A percentile compares a stretch with the other conserved stretches of the same genome.
These are phyloP conservation scores for Chelonia mydas DNA, from an alignment of 2,797 vertebrate genomes.

Conservation along the genomic window DNA sequence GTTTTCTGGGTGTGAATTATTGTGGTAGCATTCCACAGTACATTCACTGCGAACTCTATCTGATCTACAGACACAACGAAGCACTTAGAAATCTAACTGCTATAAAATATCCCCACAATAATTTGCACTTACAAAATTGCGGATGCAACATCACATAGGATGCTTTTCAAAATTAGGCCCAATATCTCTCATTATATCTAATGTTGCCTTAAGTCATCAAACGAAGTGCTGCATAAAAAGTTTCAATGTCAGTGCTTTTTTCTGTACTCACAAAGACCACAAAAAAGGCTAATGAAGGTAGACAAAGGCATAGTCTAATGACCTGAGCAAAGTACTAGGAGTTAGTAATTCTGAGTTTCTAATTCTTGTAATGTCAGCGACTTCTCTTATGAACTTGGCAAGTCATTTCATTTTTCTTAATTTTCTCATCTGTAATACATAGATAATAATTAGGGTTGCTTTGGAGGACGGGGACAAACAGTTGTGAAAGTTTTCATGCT, in stretches of 20 bases:
- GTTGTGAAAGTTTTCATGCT: background rate
- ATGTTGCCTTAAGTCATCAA: background rate
- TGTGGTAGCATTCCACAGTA: background rate
- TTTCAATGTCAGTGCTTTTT: background rate
- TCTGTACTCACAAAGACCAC: background rate
- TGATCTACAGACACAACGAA: background rate
- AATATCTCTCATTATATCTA: background rate
- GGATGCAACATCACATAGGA: rapidly evolving
- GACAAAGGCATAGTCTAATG: background rate
- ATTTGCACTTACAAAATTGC: background rate
- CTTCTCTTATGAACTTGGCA: background rate
- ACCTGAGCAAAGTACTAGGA: background rate
- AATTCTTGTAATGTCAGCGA: background rate
- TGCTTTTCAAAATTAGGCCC: background rate
- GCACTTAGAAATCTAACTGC: background rate
- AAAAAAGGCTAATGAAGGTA: background rate
- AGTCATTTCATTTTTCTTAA: background rate
- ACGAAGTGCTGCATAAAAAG: background rate
- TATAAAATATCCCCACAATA: background rate
- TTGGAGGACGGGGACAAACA: background rate
- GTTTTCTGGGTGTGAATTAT: background rate
- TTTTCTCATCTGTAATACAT: background rate
- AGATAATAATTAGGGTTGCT: background rate
- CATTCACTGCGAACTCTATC: background rate
- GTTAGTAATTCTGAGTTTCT: background rate